Evolutionary conservation across 2,888 invertebrate species (phyloP).

Genomic region (Argyresthia albistria): DNA sequence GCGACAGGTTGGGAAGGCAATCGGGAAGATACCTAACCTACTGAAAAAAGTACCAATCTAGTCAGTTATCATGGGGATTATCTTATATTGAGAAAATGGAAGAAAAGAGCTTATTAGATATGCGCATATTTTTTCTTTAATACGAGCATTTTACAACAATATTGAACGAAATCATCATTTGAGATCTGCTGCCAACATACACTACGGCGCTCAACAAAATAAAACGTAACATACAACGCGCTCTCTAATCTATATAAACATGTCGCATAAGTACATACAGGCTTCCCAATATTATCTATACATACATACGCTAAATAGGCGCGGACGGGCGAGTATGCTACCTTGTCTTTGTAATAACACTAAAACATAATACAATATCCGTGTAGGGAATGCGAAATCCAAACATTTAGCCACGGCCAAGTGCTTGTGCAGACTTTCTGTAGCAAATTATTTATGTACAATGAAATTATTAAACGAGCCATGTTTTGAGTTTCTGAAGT

Average conservation of each 20-base stretch:
- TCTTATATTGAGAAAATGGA: constrained; percentile 13
- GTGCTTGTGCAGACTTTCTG: too few species aligned
- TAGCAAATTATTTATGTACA: too few species aligned
- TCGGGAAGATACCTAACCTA: too few species aligned
- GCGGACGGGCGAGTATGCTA: background rate
- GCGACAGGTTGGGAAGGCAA: too few species aligned
- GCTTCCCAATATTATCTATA: constrained; percentile 65
- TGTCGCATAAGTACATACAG: constrained; percentile 72
- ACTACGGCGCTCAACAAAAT: constrained; percentile 72
- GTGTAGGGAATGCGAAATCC: too few species aligned
- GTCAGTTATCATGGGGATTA: too few species aligned
- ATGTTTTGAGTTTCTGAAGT: too few species aligned
- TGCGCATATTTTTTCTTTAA: constrained; percentile 72
- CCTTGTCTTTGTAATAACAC: too few species aligned
- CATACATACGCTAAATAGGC: constrained; percentile 26
- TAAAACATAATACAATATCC: too few species aligned
- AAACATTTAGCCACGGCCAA: too few species aligned
- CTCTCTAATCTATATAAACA: constrained; percentile 72
- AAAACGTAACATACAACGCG: constrained; percentile 45
- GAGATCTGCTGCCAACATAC: constrained; percentile 72
- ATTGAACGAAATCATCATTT: constrained; percentile 70
- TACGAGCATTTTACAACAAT: constrained; percentile 73
- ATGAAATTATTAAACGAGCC: too few species aligned
- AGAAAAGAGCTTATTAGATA: constrained; percentile 30
- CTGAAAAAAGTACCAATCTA: too few species aligned